Evolutionary conservation across 2,113 vertebrate genomes (phyloP).

Genomic region (Fulica atra): DNA sequence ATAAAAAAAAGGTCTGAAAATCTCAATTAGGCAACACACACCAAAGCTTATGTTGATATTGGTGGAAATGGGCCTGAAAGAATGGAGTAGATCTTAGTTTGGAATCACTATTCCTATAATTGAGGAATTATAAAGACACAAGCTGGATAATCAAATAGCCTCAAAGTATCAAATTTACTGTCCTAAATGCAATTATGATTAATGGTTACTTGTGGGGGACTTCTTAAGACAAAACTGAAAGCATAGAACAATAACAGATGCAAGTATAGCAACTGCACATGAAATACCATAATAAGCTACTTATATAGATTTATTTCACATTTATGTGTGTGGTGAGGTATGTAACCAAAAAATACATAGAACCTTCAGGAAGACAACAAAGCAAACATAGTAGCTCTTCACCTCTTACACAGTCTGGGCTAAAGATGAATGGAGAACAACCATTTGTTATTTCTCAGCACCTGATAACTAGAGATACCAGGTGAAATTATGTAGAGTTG

Average conservation of each 20-base stretch:
- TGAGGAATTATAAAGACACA: neutral
- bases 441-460: neutral
- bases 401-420: neutral
- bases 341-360: neutral
- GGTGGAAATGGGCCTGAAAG: neutral
- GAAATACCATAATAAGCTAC: neutral
- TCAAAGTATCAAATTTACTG: neutral
- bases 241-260: neutral
- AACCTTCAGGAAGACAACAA: neutral
- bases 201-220: neutral
- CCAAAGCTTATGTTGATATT: neutral
- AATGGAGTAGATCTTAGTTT: neutral
- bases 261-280: neutral
- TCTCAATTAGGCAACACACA: accelerated
- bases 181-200: neutral
- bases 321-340: neutral
- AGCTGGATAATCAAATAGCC: neutral
- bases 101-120: neutral
- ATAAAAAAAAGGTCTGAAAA: neutral
- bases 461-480: neutral
- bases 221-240: neutral
- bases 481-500: neutral
- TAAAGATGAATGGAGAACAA: neutral
- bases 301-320: neutral
- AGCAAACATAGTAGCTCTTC: neutral